Percentiles rank a stretch among this genome's conserved stretches.
Evolutionary conservation across 1,140 invertebrate species (phyloP).

Genomic region (Papilio glaucus): DNA sequence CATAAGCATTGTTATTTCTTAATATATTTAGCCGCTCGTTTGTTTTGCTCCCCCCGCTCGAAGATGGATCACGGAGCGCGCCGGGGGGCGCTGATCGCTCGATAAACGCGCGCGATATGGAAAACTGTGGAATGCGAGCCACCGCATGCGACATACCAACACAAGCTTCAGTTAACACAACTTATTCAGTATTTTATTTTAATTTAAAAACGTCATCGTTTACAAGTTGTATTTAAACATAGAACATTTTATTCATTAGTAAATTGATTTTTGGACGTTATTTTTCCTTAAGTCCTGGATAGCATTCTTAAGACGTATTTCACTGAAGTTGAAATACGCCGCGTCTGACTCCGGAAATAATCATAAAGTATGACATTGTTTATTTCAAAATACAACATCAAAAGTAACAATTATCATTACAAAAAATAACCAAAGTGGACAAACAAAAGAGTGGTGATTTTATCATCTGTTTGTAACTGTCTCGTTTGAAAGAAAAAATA

Average conservation of each 20-base stretch:
- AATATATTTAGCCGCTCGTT: conserved; percentile 50
- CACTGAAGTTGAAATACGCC: no score
- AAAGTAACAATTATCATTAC: no score
- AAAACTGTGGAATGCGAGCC: conserved; percentile 53
- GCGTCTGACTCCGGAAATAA: no score
- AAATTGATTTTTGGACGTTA: no score
- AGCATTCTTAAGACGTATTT: no score
- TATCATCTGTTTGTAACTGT: no score
- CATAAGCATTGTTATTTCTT: not conserved
- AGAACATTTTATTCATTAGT: conserved; percentile 7
- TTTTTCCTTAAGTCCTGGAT: no score
- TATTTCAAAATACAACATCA: no score
- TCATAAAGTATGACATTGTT: no score
- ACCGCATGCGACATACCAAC: conserved; percentile 32
- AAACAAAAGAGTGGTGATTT: no score
- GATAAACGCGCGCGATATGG: conserved; percentile 78
- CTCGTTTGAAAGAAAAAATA: no score
- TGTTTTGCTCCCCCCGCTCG: conserved; percentile 50
- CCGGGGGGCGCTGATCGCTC: conserved; percentile 70
- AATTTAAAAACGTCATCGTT: not conserved
- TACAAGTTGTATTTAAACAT: conserved; percentile 8
- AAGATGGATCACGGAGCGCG: conserved; percentile 78
- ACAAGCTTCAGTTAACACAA: conserved; percentile 22
- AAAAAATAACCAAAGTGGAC: no score
- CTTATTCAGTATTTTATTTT: conserved; percentile 1